Conservation (phyloP, 2,113 vertebrate genomes). For the Tenrec ecaudatus region DNA sequence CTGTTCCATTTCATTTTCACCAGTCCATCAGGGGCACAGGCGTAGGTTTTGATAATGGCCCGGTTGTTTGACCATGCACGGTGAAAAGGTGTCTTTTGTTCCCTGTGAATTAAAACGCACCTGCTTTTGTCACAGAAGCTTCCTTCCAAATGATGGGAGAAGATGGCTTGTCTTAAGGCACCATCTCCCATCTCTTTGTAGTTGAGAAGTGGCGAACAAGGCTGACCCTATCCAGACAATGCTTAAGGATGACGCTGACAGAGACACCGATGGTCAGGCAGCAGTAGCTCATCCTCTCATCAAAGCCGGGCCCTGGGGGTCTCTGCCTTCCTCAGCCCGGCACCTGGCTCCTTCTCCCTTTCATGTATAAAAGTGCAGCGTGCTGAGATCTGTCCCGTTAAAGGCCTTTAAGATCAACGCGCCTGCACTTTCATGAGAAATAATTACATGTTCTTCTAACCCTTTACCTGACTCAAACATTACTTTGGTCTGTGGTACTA, state of each 20-base stretch:
- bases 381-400: constrained; percentile 72
- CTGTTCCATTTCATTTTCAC: constrained; percentile 49
- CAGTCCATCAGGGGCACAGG: not conserved
- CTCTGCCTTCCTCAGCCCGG: not conserved
- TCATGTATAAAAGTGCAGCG: constrained; percentile 69
- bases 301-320: constrained; percentile 55
- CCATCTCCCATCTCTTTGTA: constrained; percentile 65
- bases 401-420: constrained; percentile 70
- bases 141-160: constrained; percentile 59
- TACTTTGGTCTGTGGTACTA: constrained; percentile 49
- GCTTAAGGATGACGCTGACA: constrained; percentile 65
- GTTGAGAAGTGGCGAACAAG: constrained; percentile 30
- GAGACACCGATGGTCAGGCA: constrained; percentile 36
- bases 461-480: constrained; percentile 58
- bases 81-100: constrained; percentile 59
- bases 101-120: constrained; percentile 28
- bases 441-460: constrained; percentile 75
- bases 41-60: not conserved
- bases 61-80: not conserved
- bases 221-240: not conserved
- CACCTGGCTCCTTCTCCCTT: constrained; percentile 46
- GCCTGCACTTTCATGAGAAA: constrained; percentile 74
- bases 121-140: constrained; percentile 52
- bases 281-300: constrained; percentile 65
- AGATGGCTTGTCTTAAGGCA: constrained; percentile 25